These are phyloP conservation scores for Antitype chi DNA, from an alignment of 2,888 invertebrate species.

Conservation along the genomic window DNA sequence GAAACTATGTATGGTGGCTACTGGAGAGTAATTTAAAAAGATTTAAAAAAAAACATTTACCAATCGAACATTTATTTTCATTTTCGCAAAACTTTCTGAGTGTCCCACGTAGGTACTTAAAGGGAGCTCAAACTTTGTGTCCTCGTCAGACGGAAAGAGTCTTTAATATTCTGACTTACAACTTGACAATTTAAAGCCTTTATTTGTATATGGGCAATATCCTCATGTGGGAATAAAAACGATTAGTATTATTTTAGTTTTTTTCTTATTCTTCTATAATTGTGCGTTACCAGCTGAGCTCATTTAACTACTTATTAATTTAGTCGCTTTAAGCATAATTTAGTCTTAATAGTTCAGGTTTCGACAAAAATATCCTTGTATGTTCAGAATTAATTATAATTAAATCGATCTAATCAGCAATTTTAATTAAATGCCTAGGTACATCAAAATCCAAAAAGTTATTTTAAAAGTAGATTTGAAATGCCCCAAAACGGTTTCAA, in stretches of 20 bases:
- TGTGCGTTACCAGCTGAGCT: neutral
- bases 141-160: neutral
- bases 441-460: slow-evolving; percentile 13
- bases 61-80: no score
- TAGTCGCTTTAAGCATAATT: slow-evolving; percentile 13
- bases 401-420: slow-evolving; percentile 13
- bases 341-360: slow-evolving; percentile 35
- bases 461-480: neutral
- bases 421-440: slow-evolving; percentile 5
- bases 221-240: neutral
- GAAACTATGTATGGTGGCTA: no score
- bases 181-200: neutral
- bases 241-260: no score
- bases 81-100: no score
- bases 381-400: neutral
- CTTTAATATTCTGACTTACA: neutral
- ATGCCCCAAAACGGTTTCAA: slow-evolving; percentile 5
- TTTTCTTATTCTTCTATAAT: neutral
- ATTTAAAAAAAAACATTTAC: no score
- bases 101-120: no score
- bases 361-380: slow-evolving; percentile 3
- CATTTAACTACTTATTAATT: neutral
- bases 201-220: neutral
- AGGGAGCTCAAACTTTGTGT: neutral
- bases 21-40: no score